phyloP scores from a whole-genome alignment of 2,113 vertebrate genomes.

The Tapirus terrestris region DNA sequence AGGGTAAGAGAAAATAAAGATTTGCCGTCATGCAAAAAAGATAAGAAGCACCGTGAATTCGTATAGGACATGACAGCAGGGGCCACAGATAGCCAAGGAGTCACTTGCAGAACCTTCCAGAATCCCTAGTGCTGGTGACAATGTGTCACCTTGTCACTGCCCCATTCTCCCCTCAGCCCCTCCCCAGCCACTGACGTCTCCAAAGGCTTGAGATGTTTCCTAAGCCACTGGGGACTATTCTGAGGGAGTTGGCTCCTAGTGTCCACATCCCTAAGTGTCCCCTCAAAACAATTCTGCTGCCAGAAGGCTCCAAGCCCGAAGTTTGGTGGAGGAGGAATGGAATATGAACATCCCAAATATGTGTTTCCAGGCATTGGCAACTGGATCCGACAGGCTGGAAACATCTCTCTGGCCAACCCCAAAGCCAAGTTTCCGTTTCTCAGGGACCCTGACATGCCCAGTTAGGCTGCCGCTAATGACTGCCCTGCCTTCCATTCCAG shows the following conservation, averaged over 20 bases:
- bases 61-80: neutral
- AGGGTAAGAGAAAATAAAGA: neutral
- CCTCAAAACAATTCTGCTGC: neutral
- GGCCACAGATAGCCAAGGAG: neutral
- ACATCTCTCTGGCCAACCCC: slow-evolving; percentile 56
- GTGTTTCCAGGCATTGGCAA: slow-evolving; percentile 73
- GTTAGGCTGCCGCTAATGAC: slow-evolving; percentile 34
- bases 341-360: slow-evolving; percentile 49
- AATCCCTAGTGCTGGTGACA: neutral
- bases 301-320: slow-evolving; percentile 35
- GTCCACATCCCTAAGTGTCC: neutral
- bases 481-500: slow-evolving; percentile 84
- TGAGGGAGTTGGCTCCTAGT: neutral
- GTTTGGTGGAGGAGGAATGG: slow-evolving; percentile 41
- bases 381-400: slow-evolving; percentile 69
- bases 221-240: rapidly evolving
- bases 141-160: neutral
- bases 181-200: neutral
- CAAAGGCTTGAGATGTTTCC: neutral
- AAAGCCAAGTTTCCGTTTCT: slow-evolving; percentile 74
- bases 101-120: slow-evolving; percentile 32
- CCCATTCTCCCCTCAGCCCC: neutral
- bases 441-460: slow-evolving; percentile 48
- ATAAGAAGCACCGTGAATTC: neutral
- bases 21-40: neutral